phyloP scores from a whole-genome alignment of 1,140 invertebrate species.

The Branchinecta lindahli region DNA sequence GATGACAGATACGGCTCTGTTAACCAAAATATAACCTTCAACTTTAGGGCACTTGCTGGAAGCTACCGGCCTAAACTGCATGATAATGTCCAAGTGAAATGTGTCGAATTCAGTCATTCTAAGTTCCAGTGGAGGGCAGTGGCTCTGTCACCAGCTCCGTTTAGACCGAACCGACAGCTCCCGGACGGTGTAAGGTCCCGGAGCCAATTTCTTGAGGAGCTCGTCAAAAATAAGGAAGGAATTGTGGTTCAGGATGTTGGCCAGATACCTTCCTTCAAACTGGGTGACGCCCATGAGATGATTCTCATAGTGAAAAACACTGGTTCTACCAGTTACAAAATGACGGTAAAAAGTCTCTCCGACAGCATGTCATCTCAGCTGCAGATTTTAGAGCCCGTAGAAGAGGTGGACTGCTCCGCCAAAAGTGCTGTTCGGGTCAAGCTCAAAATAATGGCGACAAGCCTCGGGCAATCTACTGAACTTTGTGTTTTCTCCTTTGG shows the following conservation, averaged over 20 bases:
- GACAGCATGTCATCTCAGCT: neutral
- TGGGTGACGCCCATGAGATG: neutral
- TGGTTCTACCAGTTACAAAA: neutral
- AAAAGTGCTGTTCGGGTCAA: neutral
- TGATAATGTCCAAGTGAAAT: neutral
- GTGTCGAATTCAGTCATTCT: neutral
- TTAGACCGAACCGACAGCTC: neutral
- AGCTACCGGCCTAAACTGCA: neutral
- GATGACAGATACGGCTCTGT: conserved; percentile 2
- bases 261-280: neutral
- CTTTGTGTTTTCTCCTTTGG: conserved; percentile 40
- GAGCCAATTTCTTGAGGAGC: neutral
- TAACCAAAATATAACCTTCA: neutral
- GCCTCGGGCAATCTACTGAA: conserved; percentile 42
- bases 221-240: neutral
- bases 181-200: neutral
- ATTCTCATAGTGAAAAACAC: neutral
- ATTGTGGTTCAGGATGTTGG: neutral
- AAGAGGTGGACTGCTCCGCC: neutral
- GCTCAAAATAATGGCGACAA: conserved; percentile 30
- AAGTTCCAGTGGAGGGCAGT: neutral
- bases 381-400: neutral
- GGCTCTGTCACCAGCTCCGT: neutral
- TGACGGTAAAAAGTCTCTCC: neutral
- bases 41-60: neutral